Conservation (phyloP, 2,113 vertebrate genomes). For the Vanacampus margaritifer region DNA sequence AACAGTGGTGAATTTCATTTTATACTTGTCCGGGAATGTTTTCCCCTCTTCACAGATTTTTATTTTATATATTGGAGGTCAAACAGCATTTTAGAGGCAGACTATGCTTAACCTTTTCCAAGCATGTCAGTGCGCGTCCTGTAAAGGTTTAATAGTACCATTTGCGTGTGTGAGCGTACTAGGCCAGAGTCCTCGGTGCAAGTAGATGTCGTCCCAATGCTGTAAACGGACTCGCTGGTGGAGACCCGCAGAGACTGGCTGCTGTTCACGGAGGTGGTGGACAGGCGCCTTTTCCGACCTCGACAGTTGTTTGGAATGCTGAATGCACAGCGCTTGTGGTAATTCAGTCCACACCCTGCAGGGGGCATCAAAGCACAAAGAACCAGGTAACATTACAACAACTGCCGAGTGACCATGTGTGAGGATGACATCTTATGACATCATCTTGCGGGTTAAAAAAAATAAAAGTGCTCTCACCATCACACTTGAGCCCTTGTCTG, state of each 20-base stretch:
- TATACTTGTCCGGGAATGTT: too few species aligned
- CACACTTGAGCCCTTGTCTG: conserved; percentile 87
- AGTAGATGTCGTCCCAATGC: conserved; percentile 58
- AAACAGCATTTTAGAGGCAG: neutral
- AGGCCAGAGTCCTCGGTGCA: conserved; percentile 65
- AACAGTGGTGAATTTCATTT: too few species aligned
- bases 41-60: too few species aligned
- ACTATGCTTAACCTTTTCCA: neutral
- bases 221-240: conserved; percentile 75
- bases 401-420: neutral
- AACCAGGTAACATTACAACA: neutral
- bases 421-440: neutral
- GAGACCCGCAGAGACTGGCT: conserved; percentile 81
- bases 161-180: conserved; percentile 71
- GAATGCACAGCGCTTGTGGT: conserved; percentile 92
- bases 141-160: conserved; percentile 46
- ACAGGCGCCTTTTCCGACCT: conserved; percentile 83
- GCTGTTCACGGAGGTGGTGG: conserved; percentile 83
- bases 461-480: conserved; percentile 68
- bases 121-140: neutral
- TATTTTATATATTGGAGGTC: too few species aligned
- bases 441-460: conserved; percentile 4
- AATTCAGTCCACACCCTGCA: conserved; percentile 88
- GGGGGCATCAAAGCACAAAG: conserved; percentile 39
- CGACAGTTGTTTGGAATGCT: conserved; percentile 92